phyloP scores from a whole-genome alignment of 2,888 invertebrate genomes.

The Scaptomyza tumidula region DNA sequence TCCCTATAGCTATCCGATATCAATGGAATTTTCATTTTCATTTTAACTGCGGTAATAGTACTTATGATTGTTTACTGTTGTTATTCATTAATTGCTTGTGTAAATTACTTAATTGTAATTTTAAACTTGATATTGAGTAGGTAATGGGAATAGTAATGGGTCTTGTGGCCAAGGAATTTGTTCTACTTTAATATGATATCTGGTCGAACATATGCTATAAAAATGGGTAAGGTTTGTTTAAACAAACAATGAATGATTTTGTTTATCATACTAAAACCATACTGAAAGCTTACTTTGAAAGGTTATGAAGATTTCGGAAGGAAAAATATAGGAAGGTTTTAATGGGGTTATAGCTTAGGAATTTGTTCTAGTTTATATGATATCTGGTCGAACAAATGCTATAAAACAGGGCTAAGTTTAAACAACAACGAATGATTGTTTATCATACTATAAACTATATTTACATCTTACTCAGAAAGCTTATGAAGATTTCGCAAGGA shows the following conservation, averaged over 20 bases:
- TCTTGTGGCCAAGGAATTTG: neutral
- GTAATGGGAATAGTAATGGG: neutral
- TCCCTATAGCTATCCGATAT: constrained; percentile 11
- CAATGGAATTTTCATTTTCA: constrained; percentile 25
- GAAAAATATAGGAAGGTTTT: too few relatives aligned
- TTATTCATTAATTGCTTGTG: neutral
- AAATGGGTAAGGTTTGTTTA: too few relatives aligned
- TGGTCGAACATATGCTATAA: neutral
- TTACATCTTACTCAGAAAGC: too few relatives aligned
- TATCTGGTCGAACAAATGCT: neutral
- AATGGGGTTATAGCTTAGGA: neutral
- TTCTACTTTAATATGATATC: neutral
- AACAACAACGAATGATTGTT: too few relatives aligned
- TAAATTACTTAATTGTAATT: neutral
- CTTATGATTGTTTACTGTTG: constrained; percentile 6
- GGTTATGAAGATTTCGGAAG: too few relatives aligned
- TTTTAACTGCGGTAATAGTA: neutral
- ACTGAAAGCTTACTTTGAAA: too few relatives aligned
- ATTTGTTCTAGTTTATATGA: neutral
- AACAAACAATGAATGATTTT: too few relatives aligned
- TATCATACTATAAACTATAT: too few relatives aligned
- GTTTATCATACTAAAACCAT: too few relatives aligned
- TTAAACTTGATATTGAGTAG: neutral
- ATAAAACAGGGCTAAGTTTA: too few relatives aligned
- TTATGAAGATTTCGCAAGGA: too few relatives aligned